Evolutionary conservation across 2,888 invertebrate genomes (phyloP).

Genomic region (Subacronicta megacephala): DNA sequence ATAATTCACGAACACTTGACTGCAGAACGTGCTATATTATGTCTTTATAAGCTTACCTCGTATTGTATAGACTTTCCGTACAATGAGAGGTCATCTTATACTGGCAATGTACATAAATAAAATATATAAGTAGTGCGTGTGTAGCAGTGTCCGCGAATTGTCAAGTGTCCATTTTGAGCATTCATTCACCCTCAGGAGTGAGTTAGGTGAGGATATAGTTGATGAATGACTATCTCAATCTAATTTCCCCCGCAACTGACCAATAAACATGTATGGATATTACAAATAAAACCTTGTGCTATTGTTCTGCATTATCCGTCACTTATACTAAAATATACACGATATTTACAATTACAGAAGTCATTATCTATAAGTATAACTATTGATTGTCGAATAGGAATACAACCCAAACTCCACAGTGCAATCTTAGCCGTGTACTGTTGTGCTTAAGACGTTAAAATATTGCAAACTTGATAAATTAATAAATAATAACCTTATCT

Average conservation of each 20-base stretch:
- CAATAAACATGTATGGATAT: slow-evolving; percentile 21
- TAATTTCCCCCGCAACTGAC: not conserved
- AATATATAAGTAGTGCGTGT: too few species aligned
- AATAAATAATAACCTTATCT: too few species aligned
- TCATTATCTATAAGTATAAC: slow-evolving; percentile 55
- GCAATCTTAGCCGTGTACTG: slow-evolving; percentile 18
- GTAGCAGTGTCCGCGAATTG: too few species aligned
- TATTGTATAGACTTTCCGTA: too few species aligned
- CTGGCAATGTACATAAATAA: too few species aligned
- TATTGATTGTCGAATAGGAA: slow-evolving; percentile 60
- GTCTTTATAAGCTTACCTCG: too few species aligned
- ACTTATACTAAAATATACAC: slow-evolving; percentile 64
- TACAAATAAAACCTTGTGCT: slow-evolving; percentile 41
- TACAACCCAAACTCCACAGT: slow-evolving; percentile 49
- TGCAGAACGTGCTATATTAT: too few species aligned
- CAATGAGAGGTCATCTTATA: too few species aligned
- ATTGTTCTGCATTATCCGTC: slow-evolving; percentile 61
- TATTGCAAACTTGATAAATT: not conserved
- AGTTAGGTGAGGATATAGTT: too few species aligned
- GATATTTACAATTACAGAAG: slow-evolving; percentile 71
- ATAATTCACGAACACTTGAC: too few species aligned
- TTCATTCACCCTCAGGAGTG: too few species aligned
- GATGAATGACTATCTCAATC: not conserved
- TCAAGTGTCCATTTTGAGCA: too few species aligned
- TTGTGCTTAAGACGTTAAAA: not conserved